These are phyloP conservation scores for Etheostoma spectabile DNA, from an alignment of 2,113 vertebrate genomes.

Conservation along the genomic window DNA sequence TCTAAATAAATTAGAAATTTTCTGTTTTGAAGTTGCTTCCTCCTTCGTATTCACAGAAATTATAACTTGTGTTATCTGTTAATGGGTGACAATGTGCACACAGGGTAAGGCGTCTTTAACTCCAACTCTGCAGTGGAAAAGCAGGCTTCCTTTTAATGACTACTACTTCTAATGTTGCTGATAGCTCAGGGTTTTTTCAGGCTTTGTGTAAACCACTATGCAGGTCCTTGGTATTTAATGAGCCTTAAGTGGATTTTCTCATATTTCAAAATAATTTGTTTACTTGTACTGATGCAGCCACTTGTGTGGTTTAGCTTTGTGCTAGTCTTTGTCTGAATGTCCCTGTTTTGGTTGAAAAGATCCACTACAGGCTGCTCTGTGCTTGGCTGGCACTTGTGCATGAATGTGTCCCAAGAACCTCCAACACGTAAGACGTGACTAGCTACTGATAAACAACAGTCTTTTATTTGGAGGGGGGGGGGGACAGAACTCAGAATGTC, in stretches of 20 bases:
- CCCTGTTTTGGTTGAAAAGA: background rate
- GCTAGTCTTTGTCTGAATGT: conserved; percentile 4
- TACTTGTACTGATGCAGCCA: background rate
- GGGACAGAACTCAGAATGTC: background rate
- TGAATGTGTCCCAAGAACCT: conserved; percentile 2
- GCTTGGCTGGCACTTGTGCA: background rate
- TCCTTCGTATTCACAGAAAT: background rate
- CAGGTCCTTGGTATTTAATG: conserved; percentile 14
- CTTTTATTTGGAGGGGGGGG: too few relatives aligned
- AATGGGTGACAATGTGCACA: background rate
- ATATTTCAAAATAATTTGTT: background rate
- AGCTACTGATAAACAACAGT: background rate
- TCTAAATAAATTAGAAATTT: background rate
- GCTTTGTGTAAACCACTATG: conserved; percentile 1
- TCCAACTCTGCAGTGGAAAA: background rate
- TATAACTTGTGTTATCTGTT: background rate
- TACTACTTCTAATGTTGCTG: background rate
- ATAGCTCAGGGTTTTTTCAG: background rate
- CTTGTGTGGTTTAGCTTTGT: background rate
- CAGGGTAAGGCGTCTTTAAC: background rate
- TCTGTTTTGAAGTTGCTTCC: background rate
- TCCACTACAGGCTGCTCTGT: background rate
- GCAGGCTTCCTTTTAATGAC: background rate
- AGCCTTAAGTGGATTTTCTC: background rate
- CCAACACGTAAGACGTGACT: conserved; percentile 5